Base-by-base conservation (phyloP, 1,140 invertebrate genomes). In the Listronotus oregonensis region DNA sequence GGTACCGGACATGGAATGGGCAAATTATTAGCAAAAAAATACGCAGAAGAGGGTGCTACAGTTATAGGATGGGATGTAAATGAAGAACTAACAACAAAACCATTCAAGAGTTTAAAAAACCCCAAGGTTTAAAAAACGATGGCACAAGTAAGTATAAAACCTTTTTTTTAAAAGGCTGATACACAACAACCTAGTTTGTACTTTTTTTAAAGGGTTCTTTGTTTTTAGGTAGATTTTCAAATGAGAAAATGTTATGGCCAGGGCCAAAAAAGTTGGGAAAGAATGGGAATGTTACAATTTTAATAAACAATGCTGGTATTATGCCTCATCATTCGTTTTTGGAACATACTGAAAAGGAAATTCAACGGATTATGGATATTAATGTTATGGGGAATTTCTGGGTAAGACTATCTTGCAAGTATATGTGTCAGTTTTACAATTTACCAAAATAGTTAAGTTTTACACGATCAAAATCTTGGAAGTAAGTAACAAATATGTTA, bases 1-100 rank as follows among this genome's bases (percentile, higher is more conserved):
- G 96, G 95, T 10, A 85, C 91, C 11, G 95, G 93, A 3, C 93
- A 94, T 82, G 96, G 96, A 49, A 92, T 98, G 68, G 96, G 96
- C 46, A 87, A 90, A 59, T 85, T 95, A 69, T 78, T 97, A 74
- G 90, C 94, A 0, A 73, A 90, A n/a, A 85, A 90, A 65, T 93
- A 95, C 74, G 90, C 88, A 0, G 80, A 84, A 21, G 79, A 92
- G 7, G 93, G 93, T 0, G 89, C 91, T n/a, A 89, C 80, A 7
- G 80, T 97, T 8, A 87, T 98, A 0, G 88, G 94, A 60, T 93
- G 93, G 83, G 96, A 98, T 76, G 86, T 98, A 10, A 95, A 97
- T 77, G 81, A 88, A 68, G 75, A 85, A 71, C 84, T 83, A 90
- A 90, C 65, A 74, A 84, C n/a, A 82, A 89, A 68, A 92, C 90